Base-by-base conservation (phyloP, 1,140 invertebrate species). In the Bombus ignitus region DNA sequence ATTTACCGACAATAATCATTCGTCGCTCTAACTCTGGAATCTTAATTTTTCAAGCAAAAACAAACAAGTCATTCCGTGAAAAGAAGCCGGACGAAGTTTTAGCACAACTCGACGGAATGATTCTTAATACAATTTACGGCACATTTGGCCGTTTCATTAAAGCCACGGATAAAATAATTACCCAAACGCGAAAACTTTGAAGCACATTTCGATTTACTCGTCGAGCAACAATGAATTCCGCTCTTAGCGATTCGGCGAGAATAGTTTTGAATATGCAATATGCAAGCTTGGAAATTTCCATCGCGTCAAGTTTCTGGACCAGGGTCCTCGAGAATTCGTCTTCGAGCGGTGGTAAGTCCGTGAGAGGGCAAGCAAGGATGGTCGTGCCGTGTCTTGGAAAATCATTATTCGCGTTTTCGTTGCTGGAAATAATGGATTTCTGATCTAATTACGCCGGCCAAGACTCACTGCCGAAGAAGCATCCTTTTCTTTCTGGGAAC, bases 401-500 rank as follows among this genome's bases (percentile, higher is more conserved):
- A 81, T 72, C 70, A 47, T 81, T 44, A 73, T 42, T 53, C 37
- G 35, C 44, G 47, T 53, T 53, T 53, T 53, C 47, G 32, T 59
- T 32, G 80, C 28, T 22, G 4, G 39, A 73, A 81, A 81, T 81
- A 81, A 81, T 81, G 80, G 68, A 81, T 81, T 81, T 62, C 80
- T 74, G 70, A 81, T 81, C 70, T 71, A 81, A 81, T 81, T 81
- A 74, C 15, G 2, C 0, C 18, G 22, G 35, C 5, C 18, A 8
- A 22, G 35, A 74, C 39, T 53, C n/a, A 25, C 18, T 9, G 28
- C 22, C n/a, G 10, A 22, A 35, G 65, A 1, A 28, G 15, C 47
- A 10, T 70, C 35, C 35, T 35, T 53, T 53, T 53, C 35, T n/a
- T 59, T 32, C 39, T 28, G 47, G 0, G 18, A 53, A 53, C 15